phyloP scores from a whole-genome alignment of 2,888 invertebrate species.

The Eudemis profundana region DNA sequence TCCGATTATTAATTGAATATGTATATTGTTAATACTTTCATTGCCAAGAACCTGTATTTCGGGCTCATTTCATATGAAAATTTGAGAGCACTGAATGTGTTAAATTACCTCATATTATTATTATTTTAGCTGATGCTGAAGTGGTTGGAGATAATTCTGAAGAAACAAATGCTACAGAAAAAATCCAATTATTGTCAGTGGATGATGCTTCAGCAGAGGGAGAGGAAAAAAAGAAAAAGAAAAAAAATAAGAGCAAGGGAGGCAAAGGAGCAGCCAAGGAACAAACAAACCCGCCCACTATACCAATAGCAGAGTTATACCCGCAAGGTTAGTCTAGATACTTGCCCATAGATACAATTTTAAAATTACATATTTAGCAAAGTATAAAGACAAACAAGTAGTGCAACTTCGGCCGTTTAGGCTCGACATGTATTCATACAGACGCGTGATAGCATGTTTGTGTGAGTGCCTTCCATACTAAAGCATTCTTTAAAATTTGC shows the following conservation, averaged over 20 bases:
- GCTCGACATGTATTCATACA: no score
- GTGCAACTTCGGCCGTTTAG: no score
- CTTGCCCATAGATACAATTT: no score
- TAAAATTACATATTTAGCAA: no score
- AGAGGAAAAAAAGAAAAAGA: slow-evolving; percentile 87
- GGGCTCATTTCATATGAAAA: neutral
- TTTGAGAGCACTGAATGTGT: no score
- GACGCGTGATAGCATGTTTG: no score
- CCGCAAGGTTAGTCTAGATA: slow-evolving; percentile 88
- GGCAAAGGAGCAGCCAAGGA: slow-evolving; percentile 71
- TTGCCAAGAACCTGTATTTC: neutral
- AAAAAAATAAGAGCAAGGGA: slow-evolving; percentile 87
- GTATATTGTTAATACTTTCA: neutral
- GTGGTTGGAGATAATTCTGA: slow-evolving; percentile 56
- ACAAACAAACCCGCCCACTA: slow-evolving; percentile 94
- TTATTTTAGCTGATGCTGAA: slow-evolving; percentile 54
- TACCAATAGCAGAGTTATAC: slow-evolving; percentile 94
- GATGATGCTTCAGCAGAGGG: slow-evolving; percentile 78
- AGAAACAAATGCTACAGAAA: slow-evolving; percentile 57
- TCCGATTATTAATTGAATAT: no score
- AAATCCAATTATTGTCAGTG: slow-evolving; percentile 71
- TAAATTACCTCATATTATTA: slow-evolving; percentile 17
- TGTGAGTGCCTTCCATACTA: no score
- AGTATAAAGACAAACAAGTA: no score
- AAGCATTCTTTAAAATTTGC: no score